Evolutionary conservation across 2,797 vertebrate genomes (phyloP), one percentile per base, ranked within the genome.

Genomic region (Artibeus lituratus): DNA sequence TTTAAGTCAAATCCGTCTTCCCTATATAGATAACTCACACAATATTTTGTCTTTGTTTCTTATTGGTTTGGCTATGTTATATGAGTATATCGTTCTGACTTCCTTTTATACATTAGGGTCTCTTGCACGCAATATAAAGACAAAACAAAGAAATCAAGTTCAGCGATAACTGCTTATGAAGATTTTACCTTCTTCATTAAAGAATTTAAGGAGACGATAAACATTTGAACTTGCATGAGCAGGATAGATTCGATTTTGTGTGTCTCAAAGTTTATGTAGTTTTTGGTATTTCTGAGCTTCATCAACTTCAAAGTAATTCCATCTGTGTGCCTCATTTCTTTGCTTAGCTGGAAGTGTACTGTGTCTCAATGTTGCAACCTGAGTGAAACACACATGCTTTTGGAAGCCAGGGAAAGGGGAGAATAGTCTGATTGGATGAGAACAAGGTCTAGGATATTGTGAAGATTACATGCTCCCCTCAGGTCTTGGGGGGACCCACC

Each of bases 381-480:
- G 70, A 94, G 98, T 95, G 37, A 83, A 55, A 67, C n/a, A 84
- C 39, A 96, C 93, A 94, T 35, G 22, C 3, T 73, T 5, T 94
- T 96, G 51, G 29, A 92, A 67, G 3, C 65, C 77, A 35, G 80
- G 11, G 81, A 74, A 90, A 97, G 92, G 37, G 47, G 53, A 69
- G 87, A 72, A 6, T 72, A 24, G 3, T 74, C 39, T n/a, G 59
- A 32, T 94, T 8, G 69, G 26, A 39, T 91, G 84, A 88, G 94
- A 97, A 88, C 76, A 85, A 90, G 65, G n/a, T 19, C 90, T 95
- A 80, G 2, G 2, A 47, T 92, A 90, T 92, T 4, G 87, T 87
- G 97, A 70, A 49, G 0, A 21, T 69, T 83, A 89, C 18, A 26
- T 77, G 53, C 57, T n/a, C 87, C 32, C 18, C 59, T 70, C 78